Base-by-base conservation (phyloP, 2,113 vertebrate genomes). In the Protomyctophum bolini region DNA sequence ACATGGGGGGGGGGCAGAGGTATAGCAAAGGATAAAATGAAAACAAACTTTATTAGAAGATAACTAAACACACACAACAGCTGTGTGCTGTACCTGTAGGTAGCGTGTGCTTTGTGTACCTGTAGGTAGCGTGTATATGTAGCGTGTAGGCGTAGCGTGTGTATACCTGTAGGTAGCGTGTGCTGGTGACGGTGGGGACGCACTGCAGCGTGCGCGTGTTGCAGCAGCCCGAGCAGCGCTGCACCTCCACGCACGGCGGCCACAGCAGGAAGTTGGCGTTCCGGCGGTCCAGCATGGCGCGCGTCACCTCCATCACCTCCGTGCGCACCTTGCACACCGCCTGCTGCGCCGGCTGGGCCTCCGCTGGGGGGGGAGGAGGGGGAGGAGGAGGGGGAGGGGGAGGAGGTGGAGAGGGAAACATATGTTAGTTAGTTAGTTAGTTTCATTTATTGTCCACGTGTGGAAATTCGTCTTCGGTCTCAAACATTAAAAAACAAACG, bases 171-270 rank as follows among this genome's bases (percentile, higher is more conserved):
- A 96, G 91, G 0, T 93, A 94, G 50, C 96, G 93, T 71, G 92
- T 92, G 2, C 95, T 90, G n/a, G 93, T 94, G 77, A 88, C 86
- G 0, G 66, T 89, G 64, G 97, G 93, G 0, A 94, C 91, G 65
- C 97, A 99, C 74, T 95, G 93, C 76, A 94, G 79, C 0, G 82
- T 72, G 65, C 89, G 90, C 33, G 93, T 93, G 92, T 96, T 97
- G 87, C 97, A 98, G 79, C 97, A 99, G n/a, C 97, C 97, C 0
- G 97, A 98, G 83, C 97, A 99, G 49, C 95, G 93, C 89, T 98
- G 95, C 81, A 99, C 96, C 90, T 98, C 97, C 83, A 99, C 96
- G 0, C 97, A 99, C 1, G 92, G 92, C 0, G 97, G 97, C 95
- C 95, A 98, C 82, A 98, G 91, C 84, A 97, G 59, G 15, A 97